phyloP scores from a whole-genome alignment of 2,113 vertebrate species.

The Archilochus colubris region DNA sequence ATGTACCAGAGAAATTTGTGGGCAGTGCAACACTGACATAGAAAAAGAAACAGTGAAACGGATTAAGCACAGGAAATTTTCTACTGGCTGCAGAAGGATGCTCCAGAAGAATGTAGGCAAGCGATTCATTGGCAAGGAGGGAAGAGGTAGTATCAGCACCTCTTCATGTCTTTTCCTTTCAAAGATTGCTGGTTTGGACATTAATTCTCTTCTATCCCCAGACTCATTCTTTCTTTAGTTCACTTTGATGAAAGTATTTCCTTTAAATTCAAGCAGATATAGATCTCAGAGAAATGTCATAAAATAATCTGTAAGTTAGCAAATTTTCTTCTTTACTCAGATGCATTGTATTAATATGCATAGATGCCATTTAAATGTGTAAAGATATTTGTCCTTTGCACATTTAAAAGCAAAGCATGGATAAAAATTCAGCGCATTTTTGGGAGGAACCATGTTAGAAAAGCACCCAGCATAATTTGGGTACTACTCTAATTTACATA shows the following conservation, averaged over 20 bases:
- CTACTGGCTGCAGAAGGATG: not conserved
- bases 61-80: not conserved
- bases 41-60: not conserved
- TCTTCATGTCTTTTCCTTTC: not conserved
- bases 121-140: not conserved
- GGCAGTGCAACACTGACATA: not conserved
- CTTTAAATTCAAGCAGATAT: not conserved
- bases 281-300: not conserved
- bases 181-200: not conserved
- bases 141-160: not conserved
- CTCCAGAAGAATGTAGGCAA: not conserved
- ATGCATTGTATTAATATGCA: not conserved
- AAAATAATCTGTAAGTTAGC: not conserved
- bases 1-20: not conserved
- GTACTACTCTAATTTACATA: not conserved
- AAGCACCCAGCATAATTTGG: not conserved
- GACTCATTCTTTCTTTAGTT: not conserved
- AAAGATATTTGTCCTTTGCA: not conserved
- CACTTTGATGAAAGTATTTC: conserved; percentile 7
- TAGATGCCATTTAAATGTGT: not conserved
- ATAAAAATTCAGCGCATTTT: not conserved
- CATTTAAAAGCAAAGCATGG: not conserved
- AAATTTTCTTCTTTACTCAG: not conserved
- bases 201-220: not conserved
- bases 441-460: not conserved